Conservation (phyloP, 2,797 vertebrate species). For the Cheirogaleus major region DNA sequence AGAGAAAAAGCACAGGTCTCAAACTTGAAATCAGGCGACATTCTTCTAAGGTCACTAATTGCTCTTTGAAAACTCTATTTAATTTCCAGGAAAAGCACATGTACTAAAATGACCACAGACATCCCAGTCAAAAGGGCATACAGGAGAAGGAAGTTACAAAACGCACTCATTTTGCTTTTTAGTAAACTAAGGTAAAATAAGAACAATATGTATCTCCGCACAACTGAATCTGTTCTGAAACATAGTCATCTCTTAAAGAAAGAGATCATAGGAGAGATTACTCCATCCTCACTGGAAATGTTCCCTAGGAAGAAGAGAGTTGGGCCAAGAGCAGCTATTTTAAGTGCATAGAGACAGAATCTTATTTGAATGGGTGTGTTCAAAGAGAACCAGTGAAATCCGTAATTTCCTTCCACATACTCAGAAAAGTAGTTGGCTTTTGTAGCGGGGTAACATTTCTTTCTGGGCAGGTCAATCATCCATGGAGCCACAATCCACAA, state of each 20-base stretch:
- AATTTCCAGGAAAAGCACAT: not conserved
- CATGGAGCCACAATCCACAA: constrained; percentile 26
- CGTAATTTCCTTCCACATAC: constrained; percentile 49
- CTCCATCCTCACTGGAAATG: not conserved
- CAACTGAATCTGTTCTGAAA: constrained; percentile 16
- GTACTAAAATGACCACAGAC: not conserved
- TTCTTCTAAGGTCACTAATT: not conserved
- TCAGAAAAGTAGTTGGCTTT: constrained; percentile 37
- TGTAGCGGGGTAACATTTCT: constrained; percentile 41
- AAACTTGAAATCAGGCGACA: not conserved
- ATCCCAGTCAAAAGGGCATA: not conserved
- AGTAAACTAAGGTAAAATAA: constrained; percentile 10
- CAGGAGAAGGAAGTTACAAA: not conserved
- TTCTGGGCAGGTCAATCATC: constrained; percentile 53
- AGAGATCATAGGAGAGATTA: not conserved
- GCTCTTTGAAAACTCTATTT: not conserved
- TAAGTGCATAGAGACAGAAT: not conserved
- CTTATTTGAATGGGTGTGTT: not conserved
- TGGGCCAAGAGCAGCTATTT: not conserved
- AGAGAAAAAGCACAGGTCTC: not conserved
- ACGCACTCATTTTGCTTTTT: not conserved
- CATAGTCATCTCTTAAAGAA: not conserved
- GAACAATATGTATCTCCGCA: not conserved
- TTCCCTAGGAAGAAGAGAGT: not conserved
- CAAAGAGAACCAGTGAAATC: constrained; percentile 46